Evolutionary conservation across 2,113 vertebrate genomes (phyloP), one percentile per base, ranked within the genome.

Genomic region (Chiloscyllium plagiosum): DNA sequence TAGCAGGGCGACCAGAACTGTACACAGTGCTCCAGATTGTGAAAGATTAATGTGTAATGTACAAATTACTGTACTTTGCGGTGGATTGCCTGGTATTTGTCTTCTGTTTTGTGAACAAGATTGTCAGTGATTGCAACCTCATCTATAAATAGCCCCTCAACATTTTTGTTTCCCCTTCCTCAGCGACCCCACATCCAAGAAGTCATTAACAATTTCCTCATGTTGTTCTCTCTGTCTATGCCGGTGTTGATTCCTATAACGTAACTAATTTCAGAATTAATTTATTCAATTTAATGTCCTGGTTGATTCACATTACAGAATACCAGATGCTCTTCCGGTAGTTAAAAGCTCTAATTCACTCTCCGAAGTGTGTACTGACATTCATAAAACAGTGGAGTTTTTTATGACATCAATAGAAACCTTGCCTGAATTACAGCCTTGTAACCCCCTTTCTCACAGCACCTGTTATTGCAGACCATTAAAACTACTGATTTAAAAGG

Each of bases 401-500:
- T 85, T 87, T 52, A 87, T 87, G 47, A 87, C 47, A 52, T 52
- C 47, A 87, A 26, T 87, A 87, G 85, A 52, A 87, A 24, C 85
- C 10, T 26, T 6, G 47, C 26, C 50, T 87, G 85, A 87, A 87
- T 87, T 87, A 87, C 85, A 87, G 47, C 47, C 83, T 86, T 22
- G 50, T 87, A 87, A 52, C 47, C 52, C 22, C 85, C 80, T 47
- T 87, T 24, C 85, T 52, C 47, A 26, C 47, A 87, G 85, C 85
- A 87, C 85, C 22, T 87, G 85, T 87, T 87, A 87, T 26, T 87
- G 85, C 26, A 12, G 24, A 87, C 85, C 47, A 52, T 87, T 87
- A 87, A 87, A 87, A 87, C 85, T 52, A 87, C 85, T 87, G 85
- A 87, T 87, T 52, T 87, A 87, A 87, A 87, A 87, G 47, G 47